Evolutionary conservation across 2,113 vertebrate species (phyloP), one percentile per base, ranked within the genome.

Genomic region (Eubucco bourcierii): DNA sequence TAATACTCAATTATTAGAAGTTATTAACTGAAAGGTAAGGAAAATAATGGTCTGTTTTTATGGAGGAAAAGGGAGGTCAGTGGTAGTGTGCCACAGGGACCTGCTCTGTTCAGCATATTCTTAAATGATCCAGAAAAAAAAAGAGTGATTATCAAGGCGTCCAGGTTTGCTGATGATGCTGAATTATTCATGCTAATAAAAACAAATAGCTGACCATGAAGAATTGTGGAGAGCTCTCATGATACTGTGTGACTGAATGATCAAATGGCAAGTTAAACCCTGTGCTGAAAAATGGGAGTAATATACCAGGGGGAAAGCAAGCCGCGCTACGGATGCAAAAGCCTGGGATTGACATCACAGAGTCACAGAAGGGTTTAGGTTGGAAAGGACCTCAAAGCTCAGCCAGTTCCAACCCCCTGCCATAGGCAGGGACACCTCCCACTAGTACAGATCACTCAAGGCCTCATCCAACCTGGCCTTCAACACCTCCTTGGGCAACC

Each of bases 141-240:
- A 39, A 83, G 90, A 88, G 79, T 78, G 95, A 94, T 96, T 95
- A 95, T 93, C 2, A 33, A 90, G 80, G 76, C 3, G 0, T 90
- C 85, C 68, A 90, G 87, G 60, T 94, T 95, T 95, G 90, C 95
- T 96, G 95, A 95, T 80, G 82, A 86, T 60, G 85, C 92, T 94
- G 95, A 96, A 96, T 95, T 96, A 95, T 94, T 95, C 95, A 95
- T 86, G 85, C 92, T 90, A 94, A 95, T 90, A 91, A 91, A 96
- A 95, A 77, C 93, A 95, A 96, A 96, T 90, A 93, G 90, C 95
- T 95, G 95, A 95, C 90, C 7, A 0, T 91, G 93, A 95, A 90
- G 90, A 80, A 96, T 80, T 90, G 88, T 60, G 23, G 47, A 96
- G 94, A 95, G 82, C 95, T 93, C 79, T 95, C 85, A 78, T 83